Conservation (phyloP, 2,113 vertebrate genomes). For the Melanocharis versteri region DNA sequence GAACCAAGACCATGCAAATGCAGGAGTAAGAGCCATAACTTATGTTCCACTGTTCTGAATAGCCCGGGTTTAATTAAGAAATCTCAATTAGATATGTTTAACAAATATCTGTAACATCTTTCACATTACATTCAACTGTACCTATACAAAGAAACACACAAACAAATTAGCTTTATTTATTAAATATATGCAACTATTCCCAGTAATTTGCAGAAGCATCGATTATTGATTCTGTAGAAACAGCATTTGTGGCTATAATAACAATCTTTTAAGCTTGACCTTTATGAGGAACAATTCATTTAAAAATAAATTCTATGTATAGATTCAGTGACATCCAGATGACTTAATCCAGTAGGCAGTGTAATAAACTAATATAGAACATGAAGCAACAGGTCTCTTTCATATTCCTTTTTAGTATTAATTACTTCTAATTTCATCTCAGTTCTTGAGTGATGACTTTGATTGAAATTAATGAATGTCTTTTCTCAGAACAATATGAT, state of each 20-base stretch:
- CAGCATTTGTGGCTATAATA: neutral
- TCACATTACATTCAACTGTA: neutral
- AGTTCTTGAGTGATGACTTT: neutral
- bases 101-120: neutral
- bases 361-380: neutral
- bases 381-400: neutral
- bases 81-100: neutral
- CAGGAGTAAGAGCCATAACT: neutral
- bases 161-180: neutral
- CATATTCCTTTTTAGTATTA: neutral
- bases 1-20: neutral
- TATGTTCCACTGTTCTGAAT: neutral
- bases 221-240: neutral
- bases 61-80: neutral
- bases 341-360: neutral
- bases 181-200: neutral
- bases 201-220: neutral
- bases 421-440: neutral
- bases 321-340: neutral
- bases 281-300: neutral
- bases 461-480: neutral
- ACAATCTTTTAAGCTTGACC: neutral
- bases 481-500: neutral
- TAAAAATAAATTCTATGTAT: neutral
- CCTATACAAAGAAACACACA: neutral